Evolutionary conservation across 2,797 vertebrate species (phyloP).

Genomic region (Poeciliopsis turneri): DNA sequence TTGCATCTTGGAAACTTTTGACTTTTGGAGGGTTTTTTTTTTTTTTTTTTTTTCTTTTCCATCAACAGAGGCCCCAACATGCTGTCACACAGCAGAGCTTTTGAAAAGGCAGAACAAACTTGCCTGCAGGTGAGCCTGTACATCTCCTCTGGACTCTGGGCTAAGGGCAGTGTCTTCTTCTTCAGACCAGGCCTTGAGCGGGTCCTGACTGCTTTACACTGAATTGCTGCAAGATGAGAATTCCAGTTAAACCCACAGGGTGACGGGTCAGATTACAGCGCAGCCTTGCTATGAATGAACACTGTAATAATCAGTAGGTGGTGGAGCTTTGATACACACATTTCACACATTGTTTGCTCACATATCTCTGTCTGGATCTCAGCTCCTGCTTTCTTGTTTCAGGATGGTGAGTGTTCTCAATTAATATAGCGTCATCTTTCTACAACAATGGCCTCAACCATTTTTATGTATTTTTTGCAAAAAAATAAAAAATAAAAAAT

Average conservation of each 20-base stretch:
- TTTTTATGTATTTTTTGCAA: no score
- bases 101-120: not conserved
- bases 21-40: no score
- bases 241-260: not conserved
- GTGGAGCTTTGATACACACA: not conserved
- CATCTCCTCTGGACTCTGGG: conserved; percentile 94
- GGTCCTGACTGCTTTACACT: conserved; percentile 94
- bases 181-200: conserved; percentile 94
- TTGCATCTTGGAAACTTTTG: no score
- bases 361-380: not conserved
- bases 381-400: no score
- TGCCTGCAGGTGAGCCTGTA: conserved; percentile 98
- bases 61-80: no score
- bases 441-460: no score
- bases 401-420: no score
- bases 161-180: conserved; percentile 91
- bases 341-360: no score
- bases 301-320: not conserved
- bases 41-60: no score
- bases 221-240: conserved; percentile 83
- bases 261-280: not conserved
- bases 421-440: no score
- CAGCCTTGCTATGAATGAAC: not conserved
- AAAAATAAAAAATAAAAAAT: no score
- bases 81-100: no score